Percentiles rank a stretch among this genome's conserved stretches.
Conservation (phyloP, 2,797 vertebrate species). For the Ctenochaetus hawaiiensis region DNA sequence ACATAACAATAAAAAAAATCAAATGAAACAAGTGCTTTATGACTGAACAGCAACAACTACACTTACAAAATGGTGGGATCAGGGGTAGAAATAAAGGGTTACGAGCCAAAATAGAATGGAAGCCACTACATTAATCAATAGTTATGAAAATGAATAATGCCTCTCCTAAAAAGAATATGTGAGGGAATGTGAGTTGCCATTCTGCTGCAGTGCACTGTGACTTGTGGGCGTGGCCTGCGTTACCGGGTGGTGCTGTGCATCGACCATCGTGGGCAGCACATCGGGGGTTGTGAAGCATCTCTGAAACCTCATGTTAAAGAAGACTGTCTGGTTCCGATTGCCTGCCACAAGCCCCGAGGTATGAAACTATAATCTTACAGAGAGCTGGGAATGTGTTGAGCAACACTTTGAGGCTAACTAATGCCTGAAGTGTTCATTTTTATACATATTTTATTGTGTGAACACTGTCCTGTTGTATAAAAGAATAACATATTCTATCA, state of each 20-base stretch:
- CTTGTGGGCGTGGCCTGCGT: constrained; percentile 91
- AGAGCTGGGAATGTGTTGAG: background rate
- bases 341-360: constrained; percentile 92
- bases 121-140: too few relatives aligned
- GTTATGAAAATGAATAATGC: too few relatives aligned
- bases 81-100: too few relatives aligned
- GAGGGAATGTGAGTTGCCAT: constrained; percentile 13
- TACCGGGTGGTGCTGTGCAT: constrained; percentile 95
- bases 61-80: too few relatives aligned
- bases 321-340: constrained; percentile 91
- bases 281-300: constrained; percentile 90
- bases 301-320: constrained; percentile 94
- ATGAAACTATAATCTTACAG: background rate
- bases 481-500: too few relatives aligned
- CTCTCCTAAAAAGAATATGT: too few relatives aligned
- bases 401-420: background rate
- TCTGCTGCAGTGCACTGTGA: constrained; percentile 91
- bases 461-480: background rate
- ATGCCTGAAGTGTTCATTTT: background rate
- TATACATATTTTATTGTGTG: background rate
- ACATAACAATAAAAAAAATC: background rate
- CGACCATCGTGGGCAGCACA: constrained; percentile 91
- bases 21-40: background rate
- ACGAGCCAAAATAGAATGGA: too few relatives aligned
- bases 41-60: too few relatives aligned